Conservation (phyloP, 2,797 vertebrate genomes). For the Eremophila alpestris region DNA sequence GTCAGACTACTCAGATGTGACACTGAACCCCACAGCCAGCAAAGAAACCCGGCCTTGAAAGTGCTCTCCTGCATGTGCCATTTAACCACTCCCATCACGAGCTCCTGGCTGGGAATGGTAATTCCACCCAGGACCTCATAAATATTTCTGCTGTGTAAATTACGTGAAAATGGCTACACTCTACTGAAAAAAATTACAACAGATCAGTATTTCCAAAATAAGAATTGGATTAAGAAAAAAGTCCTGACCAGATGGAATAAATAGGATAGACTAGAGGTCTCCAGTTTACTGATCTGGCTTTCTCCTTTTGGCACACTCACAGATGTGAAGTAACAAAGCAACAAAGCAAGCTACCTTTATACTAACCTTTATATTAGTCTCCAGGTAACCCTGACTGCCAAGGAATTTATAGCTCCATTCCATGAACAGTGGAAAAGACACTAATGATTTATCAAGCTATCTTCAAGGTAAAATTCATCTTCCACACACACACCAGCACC, state of each 20-base stretch:
- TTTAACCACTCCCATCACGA: background rate
- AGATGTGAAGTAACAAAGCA: conserved; percentile 25
- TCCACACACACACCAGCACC: background rate
- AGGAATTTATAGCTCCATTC: conserved; percentile 39
- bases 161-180: background rate
- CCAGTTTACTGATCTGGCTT: conserved; percentile 5
- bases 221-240: background rate
- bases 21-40: background rate
- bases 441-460: conserved; percentile 30
- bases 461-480: conserved; percentile 10
- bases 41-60: background rate
- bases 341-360: conserved; percentile 31
- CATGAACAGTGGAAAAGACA: conserved; percentile 3
- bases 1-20: background rate
- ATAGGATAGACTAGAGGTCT: background rate
- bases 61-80: background rate
- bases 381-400: conserved; percentile 51
- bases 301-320: background rate
- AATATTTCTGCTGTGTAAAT: conserved; percentile 17
- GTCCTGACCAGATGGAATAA: conserved; percentile 5
- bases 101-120: background rate
- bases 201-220: conserved; percentile 3
- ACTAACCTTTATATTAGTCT: conserved; percentile 28
- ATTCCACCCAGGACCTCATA: conserved; percentile 32
- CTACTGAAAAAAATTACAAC: background rate